These are phyloP conservation scores for Leucophenga montana DNA, from an alignment of 2,888 invertebrate species.

Conservation along the genomic window DNA sequence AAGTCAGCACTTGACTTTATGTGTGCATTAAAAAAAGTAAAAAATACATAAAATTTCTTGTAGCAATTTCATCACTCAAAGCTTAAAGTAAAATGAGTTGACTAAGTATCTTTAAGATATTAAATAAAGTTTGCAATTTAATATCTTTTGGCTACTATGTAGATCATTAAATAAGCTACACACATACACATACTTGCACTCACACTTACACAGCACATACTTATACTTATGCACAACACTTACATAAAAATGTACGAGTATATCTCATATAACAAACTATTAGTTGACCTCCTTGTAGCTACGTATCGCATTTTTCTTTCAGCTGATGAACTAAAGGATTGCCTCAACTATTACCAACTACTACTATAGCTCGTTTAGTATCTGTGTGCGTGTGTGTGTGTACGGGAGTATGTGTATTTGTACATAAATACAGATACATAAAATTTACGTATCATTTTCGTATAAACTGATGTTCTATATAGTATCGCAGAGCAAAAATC, in stretches of 20 bases:
- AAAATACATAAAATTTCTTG: too few species aligned
- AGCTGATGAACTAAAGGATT: slow-evolving; percentile 24
- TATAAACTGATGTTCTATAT: slow-evolving; percentile 2
- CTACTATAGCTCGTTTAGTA: not conserved
- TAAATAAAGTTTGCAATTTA: slow-evolving; percentile 7
- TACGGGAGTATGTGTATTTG: not conserved
- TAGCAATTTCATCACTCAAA: too few species aligned
- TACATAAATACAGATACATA: slow-evolving; percentile 1
- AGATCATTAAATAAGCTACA: not conserved
- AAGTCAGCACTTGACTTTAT: not conserved
- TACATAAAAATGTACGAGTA: not conserved
- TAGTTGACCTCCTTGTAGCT: not conserved
- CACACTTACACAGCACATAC: not conserved
- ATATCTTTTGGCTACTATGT: slow-evolving; percentile 5
- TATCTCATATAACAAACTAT: not conserved
- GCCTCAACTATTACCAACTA: not conserved
- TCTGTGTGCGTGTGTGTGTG: not conserved
- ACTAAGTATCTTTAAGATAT: not conserved
- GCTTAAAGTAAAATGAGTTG: too few species aligned
- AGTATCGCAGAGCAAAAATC: not conserved
- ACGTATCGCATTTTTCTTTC: not conserved
- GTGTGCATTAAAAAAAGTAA: too few species aligned
- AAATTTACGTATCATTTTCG: slow-evolving; percentile 11
- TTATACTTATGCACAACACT: not conserved
- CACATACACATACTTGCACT: not conserved